Percentiles rank a stretch among this genome's conserved stretches.
These are phyloP conservation scores for Trachelus stipa DNA, from an alignment of 2,888 invertebrate genomes.

Conservation along the genomic window DNA sequence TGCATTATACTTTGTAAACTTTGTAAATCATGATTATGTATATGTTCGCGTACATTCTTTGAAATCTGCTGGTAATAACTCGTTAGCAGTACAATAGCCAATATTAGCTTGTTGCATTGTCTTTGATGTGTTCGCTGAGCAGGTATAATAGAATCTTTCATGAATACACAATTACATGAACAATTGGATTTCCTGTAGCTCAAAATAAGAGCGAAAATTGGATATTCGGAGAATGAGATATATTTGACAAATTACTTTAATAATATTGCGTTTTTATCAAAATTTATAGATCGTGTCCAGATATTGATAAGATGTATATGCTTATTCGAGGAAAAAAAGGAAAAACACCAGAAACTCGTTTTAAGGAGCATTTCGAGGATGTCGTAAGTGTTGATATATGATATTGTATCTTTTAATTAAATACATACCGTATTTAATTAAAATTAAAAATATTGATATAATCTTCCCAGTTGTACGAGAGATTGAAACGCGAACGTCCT, in stretches of 20 bases:
- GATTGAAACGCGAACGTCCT: conserved; percentile 67
- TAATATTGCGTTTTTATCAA: conserved; percentile 17
- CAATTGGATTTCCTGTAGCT: neutral
- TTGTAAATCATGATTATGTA: conserved; percentile 20
- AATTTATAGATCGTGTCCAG: conserved; percentile 52
- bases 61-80: conserved; percentile 28
- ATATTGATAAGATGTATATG: conserved; percentile 57
- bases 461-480: conserved; percentile 68
- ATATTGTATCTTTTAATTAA: neutral
- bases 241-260: neutral
- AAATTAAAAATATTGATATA: too few species aligned
- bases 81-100: conserved; percentile 21
- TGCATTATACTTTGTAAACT: conserved; percentile 21
- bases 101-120: conserved; percentile 23
- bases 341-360: conserved; percentile 53
- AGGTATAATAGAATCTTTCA: neutral
- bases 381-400: conserved; percentile 45
- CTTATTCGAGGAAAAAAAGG: conserved; percentile 62
- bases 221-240: neutral
- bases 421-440: neutral
- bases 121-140: neutral
- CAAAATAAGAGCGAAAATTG: neutral
- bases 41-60: conserved; percentile 22
- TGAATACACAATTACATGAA: neutral
- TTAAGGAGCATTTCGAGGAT: conserved; percentile 57